phyloP scores from a whole-genome alignment of 2,797 vertebrate species.

The Pipistrellus nathusii region DNA sequence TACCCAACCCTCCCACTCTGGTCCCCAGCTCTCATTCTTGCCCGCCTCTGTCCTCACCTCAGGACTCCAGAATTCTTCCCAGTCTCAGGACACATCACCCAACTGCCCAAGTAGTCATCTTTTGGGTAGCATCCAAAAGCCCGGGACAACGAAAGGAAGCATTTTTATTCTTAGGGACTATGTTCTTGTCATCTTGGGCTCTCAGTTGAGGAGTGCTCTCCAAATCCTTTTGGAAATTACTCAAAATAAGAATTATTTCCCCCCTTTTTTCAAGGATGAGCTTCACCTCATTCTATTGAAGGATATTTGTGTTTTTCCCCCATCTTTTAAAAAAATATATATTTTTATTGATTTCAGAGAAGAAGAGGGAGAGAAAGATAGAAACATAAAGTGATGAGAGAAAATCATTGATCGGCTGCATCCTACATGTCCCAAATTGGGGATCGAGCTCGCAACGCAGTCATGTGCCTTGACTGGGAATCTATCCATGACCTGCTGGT shows the following conservation, averaged over 20 bases:
- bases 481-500: too few species aligned
- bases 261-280: background rate
- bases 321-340: too few species aligned
- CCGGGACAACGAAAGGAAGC: background rate
- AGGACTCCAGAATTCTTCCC: background rate
- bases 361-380: too few species aligned
- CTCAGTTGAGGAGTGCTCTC: background rate
- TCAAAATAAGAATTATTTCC: background rate
- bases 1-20: fast-evolving
- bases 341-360: too few species aligned
- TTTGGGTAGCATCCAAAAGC: fast-evolving
- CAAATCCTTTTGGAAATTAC: background rate
- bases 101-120: fast-evolving
- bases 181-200: background rate
- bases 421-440: too few species aligned
- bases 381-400: too few species aligned
- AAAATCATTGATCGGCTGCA: too few species aligned
- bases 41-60: fast-evolving
- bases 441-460: too few species aligned
- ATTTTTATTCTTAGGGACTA: background rate
- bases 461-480: too few species aligned
- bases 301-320: too few species aligned
- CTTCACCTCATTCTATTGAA: background rate
- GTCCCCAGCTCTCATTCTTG: background rate
- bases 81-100: background rate